These are phyloP conservation scores for Aricia agestis DNA, from an alignment of 1,140 invertebrate species.

Conservation along the genomic window DNA sequence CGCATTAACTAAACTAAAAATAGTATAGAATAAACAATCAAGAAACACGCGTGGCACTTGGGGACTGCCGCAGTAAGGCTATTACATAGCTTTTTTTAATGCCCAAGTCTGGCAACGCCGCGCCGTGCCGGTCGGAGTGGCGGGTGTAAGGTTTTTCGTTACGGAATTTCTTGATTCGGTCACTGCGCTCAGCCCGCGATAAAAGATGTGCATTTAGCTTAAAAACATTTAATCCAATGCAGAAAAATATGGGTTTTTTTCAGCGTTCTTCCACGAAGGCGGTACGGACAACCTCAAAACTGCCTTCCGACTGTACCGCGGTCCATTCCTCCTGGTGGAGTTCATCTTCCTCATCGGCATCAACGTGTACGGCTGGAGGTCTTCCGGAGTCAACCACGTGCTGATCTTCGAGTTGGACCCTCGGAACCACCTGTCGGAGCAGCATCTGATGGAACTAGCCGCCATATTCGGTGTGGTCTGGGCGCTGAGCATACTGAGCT, in stretches of 20 bases:
- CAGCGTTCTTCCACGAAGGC: slow-evolving; percentile 84
- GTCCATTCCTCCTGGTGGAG: slow-evolving; percentile 93
- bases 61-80: too few relatives aligned
- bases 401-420: slow-evolving; percentile 99
- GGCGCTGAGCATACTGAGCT: slow-evolving; percentile 89
- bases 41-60: too few relatives aligned
- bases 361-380: slow-evolving; percentile 99
- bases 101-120: too few relatives aligned
- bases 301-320: slow-evolving; percentile 92
- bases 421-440: slow-evolving; percentile 96
- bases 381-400: slow-evolving; percentile 99
- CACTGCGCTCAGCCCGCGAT: neutral
- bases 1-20: too few relatives aligned
- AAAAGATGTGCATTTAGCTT: neutral
- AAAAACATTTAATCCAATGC: neutral
- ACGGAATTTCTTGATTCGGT: too few relatives aligned
- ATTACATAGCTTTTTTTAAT: too few relatives aligned
- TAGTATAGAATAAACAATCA: too few relatives aligned
- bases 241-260: slow-evolving; percentile 43
- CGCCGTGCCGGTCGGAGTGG: too few relatives aligned
- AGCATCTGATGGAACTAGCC: slow-evolving; percentile 97
- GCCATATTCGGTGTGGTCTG: slow-evolving; percentile 97
- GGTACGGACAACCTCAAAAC: slow-evolving; percentile 85
- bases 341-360: slow-evolving; percentile 97
- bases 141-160: too few relatives aligned